phyloP scores from a whole-genome alignment of 2,888 invertebrate species.

The Harpagoxenus sublaevis region DNA sequence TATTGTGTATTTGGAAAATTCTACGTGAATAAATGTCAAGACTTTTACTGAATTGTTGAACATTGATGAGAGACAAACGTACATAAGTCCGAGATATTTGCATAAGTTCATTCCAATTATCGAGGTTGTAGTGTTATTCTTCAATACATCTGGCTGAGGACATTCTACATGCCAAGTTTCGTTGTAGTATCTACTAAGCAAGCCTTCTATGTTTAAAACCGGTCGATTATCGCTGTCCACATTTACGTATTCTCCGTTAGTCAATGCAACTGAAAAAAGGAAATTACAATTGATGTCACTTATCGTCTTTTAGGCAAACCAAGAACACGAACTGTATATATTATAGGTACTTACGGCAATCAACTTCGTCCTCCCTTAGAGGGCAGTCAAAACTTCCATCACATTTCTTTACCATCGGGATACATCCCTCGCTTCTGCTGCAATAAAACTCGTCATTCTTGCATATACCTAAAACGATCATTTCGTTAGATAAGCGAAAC shows the following conservation, averaged over 20 bases:
- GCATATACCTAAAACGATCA: conserved; percentile 84
- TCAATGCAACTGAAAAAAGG: conserved; percentile 89
- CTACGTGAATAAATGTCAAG: neutral
- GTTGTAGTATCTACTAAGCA: conserved; percentile 89
- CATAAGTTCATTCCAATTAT: conserved; percentile 87
- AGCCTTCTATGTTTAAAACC: conserved; percentile 88
- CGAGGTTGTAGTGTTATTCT: conserved; percentile 82
- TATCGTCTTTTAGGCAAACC: neutral
- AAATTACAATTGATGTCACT: neutral
- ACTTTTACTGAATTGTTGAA: neutral
- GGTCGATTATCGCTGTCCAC: conserved; percentile 89
- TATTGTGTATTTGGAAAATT: neutral
- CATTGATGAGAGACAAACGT: conserved; percentile 57
- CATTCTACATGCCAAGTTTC: conserved; percentile 91
- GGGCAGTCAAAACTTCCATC: conserved; percentile 90
- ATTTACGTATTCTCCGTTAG: conserved; percentile 89
- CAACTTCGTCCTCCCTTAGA: conserved; percentile 92
- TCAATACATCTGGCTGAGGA: conserved; percentile 83
- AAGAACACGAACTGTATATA: neutral
- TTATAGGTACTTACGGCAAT: conserved; percentile 90
- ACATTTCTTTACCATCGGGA: conserved; percentile 89
- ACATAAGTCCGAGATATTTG: conserved; percentile 90
- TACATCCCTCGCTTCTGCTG: conserved; percentile 89
- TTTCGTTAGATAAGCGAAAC: neutral
- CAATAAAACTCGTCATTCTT: conserved; percentile 89